Evolutionary conservation across 2,888 invertebrate genomes (phyloP).

Genomic region (Nowickia ferox): DNA sequence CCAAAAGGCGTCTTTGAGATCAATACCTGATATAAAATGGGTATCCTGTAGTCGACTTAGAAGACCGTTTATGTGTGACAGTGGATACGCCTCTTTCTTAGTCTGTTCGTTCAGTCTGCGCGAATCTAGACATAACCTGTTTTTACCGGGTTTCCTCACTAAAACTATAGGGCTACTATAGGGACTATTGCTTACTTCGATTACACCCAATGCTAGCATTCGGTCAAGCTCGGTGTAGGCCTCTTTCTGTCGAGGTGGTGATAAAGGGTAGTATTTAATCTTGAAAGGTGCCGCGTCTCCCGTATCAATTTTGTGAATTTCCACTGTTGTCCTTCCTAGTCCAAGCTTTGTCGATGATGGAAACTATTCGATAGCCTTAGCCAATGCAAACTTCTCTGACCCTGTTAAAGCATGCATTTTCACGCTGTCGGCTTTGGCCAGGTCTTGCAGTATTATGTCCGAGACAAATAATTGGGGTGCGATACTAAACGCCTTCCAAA

Average conservation of each 20-base stretch:
- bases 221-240: not conserved
- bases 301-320: slow-evolving; percentile 18
- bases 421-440: not conserved
- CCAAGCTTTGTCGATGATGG: slow-evolving; percentile 23
- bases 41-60: slow-evolving; percentile 30
- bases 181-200: slow-evolving; percentile 19
- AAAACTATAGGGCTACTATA: slow-evolving; percentile 36
- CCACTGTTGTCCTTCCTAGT: slow-evolving; percentile 16
- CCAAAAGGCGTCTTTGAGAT: too few relatives aligned
- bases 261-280: slow-evolving; percentile 1
- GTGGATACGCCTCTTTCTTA: slow-evolving; percentile 26
- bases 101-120: slow-evolving; percentile 16
- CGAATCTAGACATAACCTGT: slow-evolving; percentile 29
- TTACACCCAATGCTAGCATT: not conserved
- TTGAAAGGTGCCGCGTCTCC: slow-evolving; percentile 6
- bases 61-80: slow-evolving; percentile 32
- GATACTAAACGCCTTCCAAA: slow-evolving; percentile 33
- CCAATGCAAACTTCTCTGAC: not conserved
- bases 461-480: slow-evolving; percentile 28
- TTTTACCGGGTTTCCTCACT: slow-evolving; percentile 36
- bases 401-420: slow-evolving; percentile 22
- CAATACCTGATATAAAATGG: slow-evolving; percentile 6
- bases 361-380: not conserved
- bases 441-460: not conserved
- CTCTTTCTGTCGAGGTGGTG: not conserved